phyloP scores from a whole-genome alignment of 1,140 invertebrate species.

The Drosophila sproati region DNA sequence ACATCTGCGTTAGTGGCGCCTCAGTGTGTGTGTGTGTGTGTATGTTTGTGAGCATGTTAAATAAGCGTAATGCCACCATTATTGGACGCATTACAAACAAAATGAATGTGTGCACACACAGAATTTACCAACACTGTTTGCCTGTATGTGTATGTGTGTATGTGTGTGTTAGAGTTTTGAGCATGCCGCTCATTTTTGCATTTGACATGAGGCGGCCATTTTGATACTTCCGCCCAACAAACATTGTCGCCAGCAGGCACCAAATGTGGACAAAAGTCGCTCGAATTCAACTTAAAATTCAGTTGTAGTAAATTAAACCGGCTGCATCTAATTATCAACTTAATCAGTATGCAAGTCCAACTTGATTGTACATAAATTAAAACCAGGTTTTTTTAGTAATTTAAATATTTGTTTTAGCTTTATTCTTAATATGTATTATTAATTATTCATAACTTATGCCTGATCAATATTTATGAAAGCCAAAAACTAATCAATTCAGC shows the following conservation, averaged over 20 bases:
- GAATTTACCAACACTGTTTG: conserved; percentile 15
- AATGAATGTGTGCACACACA: conserved; percentile 62
- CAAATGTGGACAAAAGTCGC: conserved; percentile 9
- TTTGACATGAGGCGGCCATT: conserved; percentile 36
- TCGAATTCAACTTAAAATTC: conserved; percentile 7
- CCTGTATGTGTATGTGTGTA: conserved; percentile 7
- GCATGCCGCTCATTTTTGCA: conserved; percentile 28
- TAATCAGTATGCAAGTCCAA: not conserved
- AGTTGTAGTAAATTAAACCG: not conserved
- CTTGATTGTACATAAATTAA: conserved; percentile 2
- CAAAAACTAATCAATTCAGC: no score
- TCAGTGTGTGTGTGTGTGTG: conserved; percentile 9
- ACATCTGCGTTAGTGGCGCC: conserved; percentile 55
- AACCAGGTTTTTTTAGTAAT: not conserved
- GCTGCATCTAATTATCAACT: conserved; percentile 14
- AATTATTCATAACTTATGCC: not conserved
- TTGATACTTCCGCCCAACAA: not conserved
- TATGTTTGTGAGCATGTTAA: conserved; percentile 71
- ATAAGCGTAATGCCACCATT: conserved; percentile 82
- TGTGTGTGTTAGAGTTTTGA: conserved; percentile 24
- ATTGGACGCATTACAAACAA: conserved; percentile 82
- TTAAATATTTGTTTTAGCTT: not conserved
- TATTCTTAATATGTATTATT: not conserved
- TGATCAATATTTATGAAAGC: no score
- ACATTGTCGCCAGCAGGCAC: conserved; percentile 15